These are phyloP conservation scores for Drosophila erecta DNA, from an alignment of 1,140 invertebrate species.

Conservation along the genomic window DNA sequence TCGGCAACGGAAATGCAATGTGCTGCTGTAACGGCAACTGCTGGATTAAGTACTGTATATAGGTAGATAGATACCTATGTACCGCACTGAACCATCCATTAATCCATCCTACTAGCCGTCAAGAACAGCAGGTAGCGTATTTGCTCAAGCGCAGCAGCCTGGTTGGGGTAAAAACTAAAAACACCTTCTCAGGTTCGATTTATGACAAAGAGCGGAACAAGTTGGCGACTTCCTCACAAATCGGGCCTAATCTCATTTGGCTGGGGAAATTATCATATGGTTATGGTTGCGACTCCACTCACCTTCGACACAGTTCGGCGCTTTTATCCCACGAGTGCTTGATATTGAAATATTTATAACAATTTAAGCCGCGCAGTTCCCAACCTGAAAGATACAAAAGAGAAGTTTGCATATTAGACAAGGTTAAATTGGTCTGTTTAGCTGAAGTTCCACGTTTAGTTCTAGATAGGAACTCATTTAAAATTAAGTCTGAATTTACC, in stretches of 20 bases:
- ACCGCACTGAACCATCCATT: conserved; percentile 18
- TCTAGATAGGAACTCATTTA: neutral
- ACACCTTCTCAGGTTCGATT: conserved; percentile 35
- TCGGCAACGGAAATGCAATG: conserved; percentile 76
- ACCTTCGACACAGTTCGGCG: conserved; percentile 97
- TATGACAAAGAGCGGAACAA: conserved; percentile 34
- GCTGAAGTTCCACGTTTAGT: neutral
- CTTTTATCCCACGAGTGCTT: conserved; percentile 98
- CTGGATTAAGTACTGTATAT: conserved; percentile 40
- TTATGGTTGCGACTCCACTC: conserved; percentile 84
- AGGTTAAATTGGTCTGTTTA: conserved; percentile 26
- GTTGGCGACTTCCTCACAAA: conserved; percentile 49
- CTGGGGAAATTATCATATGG: conserved; percentile 68
- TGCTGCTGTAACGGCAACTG: conserved; percentile 74
- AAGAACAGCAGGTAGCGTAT: conserved; percentile 70
- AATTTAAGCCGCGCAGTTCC: conserved; percentile 95
- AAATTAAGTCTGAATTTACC: too few species aligned
- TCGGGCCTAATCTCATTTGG: conserved; percentile 26
- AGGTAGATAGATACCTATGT: conserved; percentile 1
- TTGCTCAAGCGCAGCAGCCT: conserved; percentile 59
- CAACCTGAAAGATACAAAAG: conserved; percentile 89
- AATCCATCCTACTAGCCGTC: conserved; percentile 8
- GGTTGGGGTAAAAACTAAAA: conserved; percentile 3
- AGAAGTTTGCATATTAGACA: conserved; percentile 40
- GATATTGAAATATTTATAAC: conserved; percentile 98